Conservation (phyloP, 1,140 invertebrate genomes). For the Aphaenogaster floridana region DNA sequence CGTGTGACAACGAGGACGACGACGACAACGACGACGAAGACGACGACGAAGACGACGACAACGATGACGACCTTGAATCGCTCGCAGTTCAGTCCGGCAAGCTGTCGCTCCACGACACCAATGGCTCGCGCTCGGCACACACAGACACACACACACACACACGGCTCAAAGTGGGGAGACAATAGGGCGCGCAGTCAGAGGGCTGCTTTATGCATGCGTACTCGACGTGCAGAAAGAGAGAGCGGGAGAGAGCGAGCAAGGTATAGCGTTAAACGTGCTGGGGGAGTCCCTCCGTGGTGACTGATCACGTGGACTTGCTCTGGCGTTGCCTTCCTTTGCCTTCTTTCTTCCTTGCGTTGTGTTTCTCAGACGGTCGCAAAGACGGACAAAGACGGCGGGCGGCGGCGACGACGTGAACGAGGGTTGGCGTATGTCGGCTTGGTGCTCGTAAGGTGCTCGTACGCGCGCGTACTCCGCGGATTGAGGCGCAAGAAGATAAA, state of each 20-base stretch:
- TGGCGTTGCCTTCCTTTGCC: constrained; percentile 43
- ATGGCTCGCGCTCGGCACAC: constrained; percentile 69
- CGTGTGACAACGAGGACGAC: background rate
- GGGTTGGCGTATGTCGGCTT: background rate
- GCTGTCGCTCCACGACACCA: constrained; percentile 43
- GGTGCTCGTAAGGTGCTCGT: constrained; percentile 12
- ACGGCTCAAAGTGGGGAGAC: constrained; percentile 57
- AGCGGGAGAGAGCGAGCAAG: constrained; percentile 48
- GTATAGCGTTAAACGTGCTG: constrained; percentile 47
- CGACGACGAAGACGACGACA: background rate
- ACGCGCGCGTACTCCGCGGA: constrained; percentile 41
- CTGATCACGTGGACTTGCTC: constrained; percentile 64
- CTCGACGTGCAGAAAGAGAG: constrained; percentile 50
- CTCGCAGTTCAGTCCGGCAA: constrained; percentile 36
- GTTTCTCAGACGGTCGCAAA: constrained; percentile 19
- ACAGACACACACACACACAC: constrained; percentile 75
- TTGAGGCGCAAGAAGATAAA: constrained; percentile 18
- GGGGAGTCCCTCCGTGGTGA: constrained; percentile 50
- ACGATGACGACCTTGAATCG: constrained; percentile 64
- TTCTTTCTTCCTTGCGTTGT: constrained; percentile 34
- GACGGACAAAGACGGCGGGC: constrained; percentile 3
- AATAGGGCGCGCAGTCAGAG: constrained; percentile 50
- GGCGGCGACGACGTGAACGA: constrained; percentile 33
- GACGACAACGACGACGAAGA: constrained; percentile 22
- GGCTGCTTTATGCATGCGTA: constrained; percentile 65